Percentiles rank a stretch among this genome's conserved stretches.
Conservation (phyloP, 2,113 vertebrate genomes). For the Pogona vitticeps region DNA sequence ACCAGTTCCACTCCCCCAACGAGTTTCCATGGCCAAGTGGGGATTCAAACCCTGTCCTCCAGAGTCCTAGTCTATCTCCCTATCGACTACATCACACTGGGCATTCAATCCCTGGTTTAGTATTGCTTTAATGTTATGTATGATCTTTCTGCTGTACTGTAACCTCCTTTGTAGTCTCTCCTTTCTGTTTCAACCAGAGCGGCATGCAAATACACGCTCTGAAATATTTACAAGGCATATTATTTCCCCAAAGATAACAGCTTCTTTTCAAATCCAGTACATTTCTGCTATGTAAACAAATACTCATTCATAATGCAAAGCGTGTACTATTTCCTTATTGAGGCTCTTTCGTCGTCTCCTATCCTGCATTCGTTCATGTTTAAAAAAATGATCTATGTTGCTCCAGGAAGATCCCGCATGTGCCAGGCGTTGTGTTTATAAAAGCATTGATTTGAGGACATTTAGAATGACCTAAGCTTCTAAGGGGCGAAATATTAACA, state of each 20-base stretch:
- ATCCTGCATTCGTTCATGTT: slow-evolving; percentile 8
- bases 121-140: neutral
- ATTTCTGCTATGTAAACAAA: slow-evolving; percentile 64
- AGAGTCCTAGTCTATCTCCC: too few relatives aligned
- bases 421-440: neutral
- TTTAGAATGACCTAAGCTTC: neutral
- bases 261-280: slow-evolving; percentile 50
- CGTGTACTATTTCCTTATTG: slow-evolving; percentile 48
- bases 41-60: too few relatives aligned
- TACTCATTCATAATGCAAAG: slow-evolving; percentile 56
- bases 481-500: neutral
- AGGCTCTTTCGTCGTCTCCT: slow-evolving; percentile 42
- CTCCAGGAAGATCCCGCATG: neutral
- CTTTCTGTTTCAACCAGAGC: slow-evolving; percentile 43
- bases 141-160: slow-evolving; percentile 14
- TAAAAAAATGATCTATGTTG: slow-evolving; percentile 23
- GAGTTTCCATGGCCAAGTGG: too few relatives aligned
- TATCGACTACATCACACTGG: too few relatives aligned
- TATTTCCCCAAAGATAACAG: slow-evolving; percentile 57
- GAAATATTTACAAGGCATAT: slow-evolving; percentile 56
- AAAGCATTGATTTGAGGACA: neutral
- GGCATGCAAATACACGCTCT: slow-evolving; percentile 35
- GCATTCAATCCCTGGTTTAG: neutral
- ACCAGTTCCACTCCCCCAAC: too few relatives aligned
- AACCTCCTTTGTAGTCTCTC: slow-evolving; percentile 42